Base-by-base conservation (phyloP, 2,888 invertebrate species). In the Eupithecia dodoneata region DNA sequence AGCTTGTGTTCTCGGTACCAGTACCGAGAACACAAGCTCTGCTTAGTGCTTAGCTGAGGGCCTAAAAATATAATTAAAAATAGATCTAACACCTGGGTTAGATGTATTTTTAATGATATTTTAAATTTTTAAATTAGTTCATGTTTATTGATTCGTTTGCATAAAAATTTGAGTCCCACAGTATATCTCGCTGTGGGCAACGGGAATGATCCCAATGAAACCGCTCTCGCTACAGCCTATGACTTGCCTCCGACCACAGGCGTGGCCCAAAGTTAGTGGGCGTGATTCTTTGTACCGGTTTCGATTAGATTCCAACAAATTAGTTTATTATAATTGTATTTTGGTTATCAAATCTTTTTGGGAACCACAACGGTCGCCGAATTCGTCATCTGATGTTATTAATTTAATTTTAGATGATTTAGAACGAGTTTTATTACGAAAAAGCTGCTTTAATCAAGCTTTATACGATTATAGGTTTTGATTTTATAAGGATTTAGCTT, bases 221-320 rank as follows among this genome's bases (percentile, higher is more conserved):
- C 15, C 66, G 7, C 15, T 42, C 10, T 45, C 77, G 65, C 66
- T 83, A 13, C 18, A 83, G 77, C 85, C 81, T 81, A 71, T 87
- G 65, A 76, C 83, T 85, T 89, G 49, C 79, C 55, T 47, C 74
- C 71, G 49, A 78, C 81, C 70, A 86, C 88, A 87, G 91, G 90
- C 88, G 91, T 88, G 83, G 85, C 87, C 84, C 83, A 83, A 81
- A 83, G 82, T 86, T 86, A 85, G 83, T 87, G 86, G 93, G 94
- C 94, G 94, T 91, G 87, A 83, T 85, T 78, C 85, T 70, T 80
- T 88, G 90, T 88, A 89, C 91, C 87, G 85, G 89, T 89, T 90
- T 90, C 92, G 93, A 94, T 93, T 93, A 93, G 90, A 92, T 91
- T 92, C 87, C 88, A 87, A 89, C 88, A 89, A 91, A 90, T 91